Evolutionary conservation across 2,797 vertebrate genomes (phyloP).

Genomic region (Chaenodraco wilsoni): DNA sequence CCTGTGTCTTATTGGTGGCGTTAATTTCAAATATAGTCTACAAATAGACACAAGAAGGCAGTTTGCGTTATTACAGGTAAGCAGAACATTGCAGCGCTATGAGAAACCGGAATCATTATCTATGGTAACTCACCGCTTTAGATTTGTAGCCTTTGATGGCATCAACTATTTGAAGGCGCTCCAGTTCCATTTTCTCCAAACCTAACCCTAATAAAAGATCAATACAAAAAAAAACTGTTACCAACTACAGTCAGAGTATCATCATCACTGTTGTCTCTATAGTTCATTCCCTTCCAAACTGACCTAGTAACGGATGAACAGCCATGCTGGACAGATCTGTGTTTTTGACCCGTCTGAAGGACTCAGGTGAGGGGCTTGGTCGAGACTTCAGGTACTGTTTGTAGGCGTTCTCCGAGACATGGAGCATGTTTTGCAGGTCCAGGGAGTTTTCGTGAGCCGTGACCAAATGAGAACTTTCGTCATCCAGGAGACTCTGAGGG

Average conservation of each 20-base stretch:
- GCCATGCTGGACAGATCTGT: slow-evolving; percentile 85
- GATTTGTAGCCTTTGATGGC: slow-evolving; percentile 91
- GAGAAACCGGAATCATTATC: not conserved
- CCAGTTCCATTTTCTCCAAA: slow-evolving; percentile 89
- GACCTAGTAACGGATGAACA: slow-evolving; percentile 93
- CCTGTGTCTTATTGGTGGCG: slow-evolving; percentile 86
- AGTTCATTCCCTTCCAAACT: slow-evolving; percentile 55
- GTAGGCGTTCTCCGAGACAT: slow-evolving; percentile 90
- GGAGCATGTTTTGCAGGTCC: slow-evolving; percentile 88
- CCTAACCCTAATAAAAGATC: slow-evolving; percentile 79
- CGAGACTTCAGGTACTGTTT: slow-evolving; percentile 94
- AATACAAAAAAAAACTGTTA: slow-evolving; percentile 4
- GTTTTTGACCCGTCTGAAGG: slow-evolving; percentile 91
- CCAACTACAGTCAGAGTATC: not conserved
- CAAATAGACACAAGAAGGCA: not conserved
- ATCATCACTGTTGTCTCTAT: not conserved
- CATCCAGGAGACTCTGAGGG: slow-evolving; percentile 93
- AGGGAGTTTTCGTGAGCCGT: slow-evolving; percentile 82
- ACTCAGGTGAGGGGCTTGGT: slow-evolving; percentile 89
- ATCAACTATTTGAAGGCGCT: slow-evolving; percentile 91
- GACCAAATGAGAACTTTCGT: slow-evolving; percentile 88
- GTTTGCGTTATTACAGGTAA: not conserved
- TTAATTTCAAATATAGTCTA: slow-evolving; percentile 99
- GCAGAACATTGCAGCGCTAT: not conserved
- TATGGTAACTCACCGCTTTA: slow-evolving; percentile 85